Base-by-base conservation (phyloP, 2,797 vertebrate genomes). In the Danio kyathit region DNA sequence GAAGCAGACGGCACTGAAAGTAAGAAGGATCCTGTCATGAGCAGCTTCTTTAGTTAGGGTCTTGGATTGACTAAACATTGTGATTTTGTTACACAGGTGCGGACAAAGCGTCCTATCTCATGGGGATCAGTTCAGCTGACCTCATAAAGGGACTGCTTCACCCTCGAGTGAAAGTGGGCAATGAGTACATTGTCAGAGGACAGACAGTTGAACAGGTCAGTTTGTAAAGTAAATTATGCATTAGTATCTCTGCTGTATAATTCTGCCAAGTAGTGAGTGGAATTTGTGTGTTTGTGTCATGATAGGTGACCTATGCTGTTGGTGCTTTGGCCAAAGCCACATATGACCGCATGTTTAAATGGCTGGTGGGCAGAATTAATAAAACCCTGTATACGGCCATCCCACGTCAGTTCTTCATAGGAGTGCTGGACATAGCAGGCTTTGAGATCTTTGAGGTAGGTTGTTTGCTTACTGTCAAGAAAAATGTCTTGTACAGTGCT, bases 1-100 rank as follows among this genome's bases (percentile, higher is more conserved):
- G 97, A 99, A 86, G 93, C 96, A 0, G 95, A 98, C 0, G 95
- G 96, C 93, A 98, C 97, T 14, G 97, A 99, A 92, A 97, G 97
- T 98, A 90, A 94, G 95, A 51, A 3, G 5, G 12, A 60, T 51
- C 40, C 10, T 40, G 6, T 13, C 10, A 17, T 38, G 49, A 41
- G 52, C 54, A 48, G 0, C 29, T 0, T 43, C 17, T 74, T 76
- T 8, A 7, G 51, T 56, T 52, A 66, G 40, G 12, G 16, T 49
- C 14, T 40, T 74, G 52, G 10, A 46, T 61, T 41, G 9, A 11
- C 48, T 44, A 14, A 59, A 16, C n/a, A 38, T 1, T 56, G 66
- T 81, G n/a, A 46, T 63, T 79, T 72, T 84, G 12, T 79, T 43
- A 6, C 85, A 14, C 57, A 99, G 97, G 95, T 96, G 94, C 94